Percentiles rank a stretch among this genome's conserved stretches.
Evolutionary conservation across 2,113 vertebrate genomes (phyloP).

Genomic region (Galemys pyrenaicus): DNA sequence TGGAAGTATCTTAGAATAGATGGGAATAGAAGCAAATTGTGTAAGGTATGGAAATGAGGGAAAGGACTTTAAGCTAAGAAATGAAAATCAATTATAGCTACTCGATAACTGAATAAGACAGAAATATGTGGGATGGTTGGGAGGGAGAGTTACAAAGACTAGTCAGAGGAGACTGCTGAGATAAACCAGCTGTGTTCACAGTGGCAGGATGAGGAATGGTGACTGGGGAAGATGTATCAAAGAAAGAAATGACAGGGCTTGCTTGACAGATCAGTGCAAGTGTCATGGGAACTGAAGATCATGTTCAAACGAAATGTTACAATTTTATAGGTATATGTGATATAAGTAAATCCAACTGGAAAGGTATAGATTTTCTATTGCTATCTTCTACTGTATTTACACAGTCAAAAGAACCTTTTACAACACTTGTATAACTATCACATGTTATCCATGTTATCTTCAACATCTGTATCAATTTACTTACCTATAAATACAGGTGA

Average conservation of each 20-base stretch:
- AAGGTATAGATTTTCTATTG: neutral
- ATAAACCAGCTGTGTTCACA: neutral
- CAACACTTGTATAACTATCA: neutral
- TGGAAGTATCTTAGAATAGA: neutral
- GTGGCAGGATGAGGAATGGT: neutral
- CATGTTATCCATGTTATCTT: neutral
- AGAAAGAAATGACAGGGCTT: neutral
- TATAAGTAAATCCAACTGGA: neutral
- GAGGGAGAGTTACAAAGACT: constrained; percentile 22
- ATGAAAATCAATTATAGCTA: neutral
- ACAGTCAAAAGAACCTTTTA: neutral
- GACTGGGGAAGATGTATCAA: neutral
- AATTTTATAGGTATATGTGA: neutral
- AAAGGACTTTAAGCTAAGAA: neutral
- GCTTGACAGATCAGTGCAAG: neutral
- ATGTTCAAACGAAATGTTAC: neutral
- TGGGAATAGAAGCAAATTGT: neutral
- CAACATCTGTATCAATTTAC: neutral
- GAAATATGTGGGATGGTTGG: neutral
- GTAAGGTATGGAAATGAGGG: neutral
- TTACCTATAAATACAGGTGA: neutral
- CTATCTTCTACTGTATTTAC: neutral
- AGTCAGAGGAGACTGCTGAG: neutral
- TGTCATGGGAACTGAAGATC: neutral
- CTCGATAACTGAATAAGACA: neutral